Evolutionary conservation across 2,888 invertebrate genomes (phyloP).

Genomic region (Petrolisthes manimaculis): DNA sequence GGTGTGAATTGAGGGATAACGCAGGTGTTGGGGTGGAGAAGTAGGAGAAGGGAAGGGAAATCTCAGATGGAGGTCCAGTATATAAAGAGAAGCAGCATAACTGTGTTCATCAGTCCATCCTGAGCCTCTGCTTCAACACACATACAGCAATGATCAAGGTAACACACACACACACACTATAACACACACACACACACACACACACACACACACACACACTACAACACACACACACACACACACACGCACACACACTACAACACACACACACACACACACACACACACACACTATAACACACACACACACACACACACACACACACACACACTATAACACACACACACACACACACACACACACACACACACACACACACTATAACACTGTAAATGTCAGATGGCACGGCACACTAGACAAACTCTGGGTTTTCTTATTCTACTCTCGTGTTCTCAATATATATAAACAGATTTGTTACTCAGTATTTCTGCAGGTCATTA

Average conservation of each 20-base stretch:
- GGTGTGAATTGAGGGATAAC: not conserved
- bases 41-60: not conserved
- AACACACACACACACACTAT: too few species aligned
- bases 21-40: not conserved
- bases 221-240: not conserved
- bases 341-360: not conserved
- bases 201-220: not conserved
- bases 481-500: too few species aligned
- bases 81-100: not conserved
- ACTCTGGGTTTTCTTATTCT: too few species aligned
- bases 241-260: too few species aligned
- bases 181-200: too few species aligned
- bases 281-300: not conserved
- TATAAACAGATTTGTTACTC: too few species aligned
- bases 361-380: too few species aligned
- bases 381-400: too few species aligned
- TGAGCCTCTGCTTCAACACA: not conserved
- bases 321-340: not conserved
- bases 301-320: not conserved
- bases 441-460: too few species aligned
- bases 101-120: not conserved
- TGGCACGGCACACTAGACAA: too few species aligned
- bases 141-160: conserved; percentile 1
- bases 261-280: too few species aligned
- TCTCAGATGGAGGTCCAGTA: not conserved